Percentiles rank a stretch among this genome's conserved stretches.
phyloP scores from a whole-genome alignment of 2,888 invertebrate species.

The Eulithis prunata region DNA sequence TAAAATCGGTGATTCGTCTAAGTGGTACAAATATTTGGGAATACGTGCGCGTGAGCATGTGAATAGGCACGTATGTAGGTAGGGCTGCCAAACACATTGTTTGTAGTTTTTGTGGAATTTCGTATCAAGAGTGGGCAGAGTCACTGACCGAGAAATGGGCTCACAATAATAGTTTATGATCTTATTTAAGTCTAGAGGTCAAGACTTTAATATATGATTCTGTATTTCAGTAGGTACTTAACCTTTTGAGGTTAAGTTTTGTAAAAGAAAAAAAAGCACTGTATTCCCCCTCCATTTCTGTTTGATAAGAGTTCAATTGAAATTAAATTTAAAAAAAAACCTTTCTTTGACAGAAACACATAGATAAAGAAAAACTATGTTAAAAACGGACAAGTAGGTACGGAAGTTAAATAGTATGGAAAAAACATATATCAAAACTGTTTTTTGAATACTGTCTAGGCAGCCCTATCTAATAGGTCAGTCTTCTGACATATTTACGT shows the following conservation, averaged over 20 bases:
- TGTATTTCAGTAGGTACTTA: no score
- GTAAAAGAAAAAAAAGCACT: no score
- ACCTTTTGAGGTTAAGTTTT: no score
- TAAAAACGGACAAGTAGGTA: no score
- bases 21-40: constrained; percentile 23
- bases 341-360: no score
- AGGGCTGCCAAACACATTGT: constrained; percentile 20
- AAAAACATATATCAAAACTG: background rate
- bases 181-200: no score
- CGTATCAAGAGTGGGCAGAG: background rate
- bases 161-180: background rate
- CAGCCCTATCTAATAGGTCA: constrained; percentile 24
- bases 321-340: no score
- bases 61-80: constrained; percentile 23
- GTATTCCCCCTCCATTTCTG: no score
- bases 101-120: background rate
- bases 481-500: constrained; percentile 10
- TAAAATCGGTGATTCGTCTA: constrained; percentile 11
- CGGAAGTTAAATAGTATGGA: no score
- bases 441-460: background rate
- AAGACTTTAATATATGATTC: no score
- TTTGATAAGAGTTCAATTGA: no score
- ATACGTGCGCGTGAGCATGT: constrained; percentile 17
- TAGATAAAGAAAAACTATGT: no score
- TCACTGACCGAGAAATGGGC: background rate